Evolutionary conservation across 1,140 invertebrate species (phyloP).

Genomic region (Hypothenemus hampei): DNA sequence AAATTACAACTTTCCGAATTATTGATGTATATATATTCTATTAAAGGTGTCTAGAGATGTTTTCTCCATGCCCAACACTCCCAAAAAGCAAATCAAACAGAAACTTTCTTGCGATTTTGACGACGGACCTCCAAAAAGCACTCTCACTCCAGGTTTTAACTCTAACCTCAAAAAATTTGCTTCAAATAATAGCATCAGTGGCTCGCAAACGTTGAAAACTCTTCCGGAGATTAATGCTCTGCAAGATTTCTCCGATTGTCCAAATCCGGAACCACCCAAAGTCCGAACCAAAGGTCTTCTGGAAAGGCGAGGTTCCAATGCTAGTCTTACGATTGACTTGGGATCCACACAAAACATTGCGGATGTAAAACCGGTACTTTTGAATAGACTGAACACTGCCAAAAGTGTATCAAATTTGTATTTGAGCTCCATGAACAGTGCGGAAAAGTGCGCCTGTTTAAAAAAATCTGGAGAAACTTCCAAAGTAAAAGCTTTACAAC

Average conservation of each 20-base stretch:
- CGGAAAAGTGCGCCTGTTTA: slow-evolving; percentile 33
- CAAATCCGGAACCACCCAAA: slow-evolving; percentile 48
- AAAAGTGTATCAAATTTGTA: slow-evolving; percentile 43
- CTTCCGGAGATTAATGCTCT: slow-evolving; percentile 61
- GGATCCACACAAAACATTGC: slow-evolving; percentile 38
- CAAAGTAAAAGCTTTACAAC: neutral
- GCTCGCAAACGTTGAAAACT: slow-evolving; percentile 53
- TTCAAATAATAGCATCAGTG: slow-evolving; percentile 44
- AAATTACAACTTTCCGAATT: neutral
- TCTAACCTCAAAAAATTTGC: slow-evolving; percentile 44
- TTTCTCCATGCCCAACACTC: slow-evolving; percentile 45
- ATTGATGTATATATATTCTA: neutral
- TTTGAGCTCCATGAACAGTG: slow-evolving; percentile 33
- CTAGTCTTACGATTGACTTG: slow-evolving; percentile 65
- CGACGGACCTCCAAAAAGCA: slow-evolving; percentile 32
- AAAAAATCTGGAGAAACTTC: slow-evolving; percentile 17
- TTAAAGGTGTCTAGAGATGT: slow-evolving; percentile 39
- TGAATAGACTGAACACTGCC: slow-evolving; percentile 37
- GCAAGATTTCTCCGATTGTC: slow-evolving; percentile 54
- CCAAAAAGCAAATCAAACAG: slow-evolving; percentile 41
- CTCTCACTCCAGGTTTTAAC: slow-evolving; percentile 32
- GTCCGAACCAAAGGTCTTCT: slow-evolving; percentile 59
- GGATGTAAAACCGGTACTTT: slow-evolving; percentile 29
- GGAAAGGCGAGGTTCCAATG: slow-evolving; percentile 78
- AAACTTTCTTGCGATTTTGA: slow-evolving; percentile 37